These are phyloP conservation scores for Saguinus imperator DNA, from an alignment of 2,113 vertebrate species.

Conservation along the genomic window DNA sequence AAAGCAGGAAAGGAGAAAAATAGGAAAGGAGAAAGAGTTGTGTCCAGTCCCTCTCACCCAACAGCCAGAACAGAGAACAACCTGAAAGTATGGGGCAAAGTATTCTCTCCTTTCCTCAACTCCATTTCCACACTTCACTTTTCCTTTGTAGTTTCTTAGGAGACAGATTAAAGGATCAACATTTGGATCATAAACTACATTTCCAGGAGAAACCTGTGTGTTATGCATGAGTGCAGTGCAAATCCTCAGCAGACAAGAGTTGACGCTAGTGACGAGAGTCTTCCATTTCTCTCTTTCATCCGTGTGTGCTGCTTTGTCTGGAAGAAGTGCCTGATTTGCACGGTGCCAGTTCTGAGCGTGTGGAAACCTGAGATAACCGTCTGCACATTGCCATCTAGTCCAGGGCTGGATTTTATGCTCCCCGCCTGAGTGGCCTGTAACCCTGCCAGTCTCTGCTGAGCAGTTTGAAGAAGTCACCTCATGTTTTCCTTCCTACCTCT, in stretches of 20 bases:
- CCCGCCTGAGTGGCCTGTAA: background rate
- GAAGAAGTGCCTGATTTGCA: background rate
- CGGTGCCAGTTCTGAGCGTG: background rate
- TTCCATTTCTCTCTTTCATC: background rate
- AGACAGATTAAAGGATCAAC: background rate
- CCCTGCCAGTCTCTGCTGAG: background rate
- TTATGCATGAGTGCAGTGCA: background rate
- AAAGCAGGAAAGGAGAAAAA: no score
- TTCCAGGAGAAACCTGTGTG: background rate
- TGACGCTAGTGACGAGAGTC: background rate
- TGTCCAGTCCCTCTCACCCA: background rate
- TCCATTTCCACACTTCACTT: background rate
- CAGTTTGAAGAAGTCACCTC: background rate
- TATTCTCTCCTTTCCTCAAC: no score
- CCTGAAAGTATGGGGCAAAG: background rate
- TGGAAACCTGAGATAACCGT: background rate
- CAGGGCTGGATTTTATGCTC: background rate
- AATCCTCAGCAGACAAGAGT: background rate
- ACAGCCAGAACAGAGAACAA: rapidly evolving
- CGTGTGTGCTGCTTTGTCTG: no score
- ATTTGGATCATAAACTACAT: background rate
- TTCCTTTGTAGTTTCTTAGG: background rate
- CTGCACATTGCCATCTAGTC: background rate
- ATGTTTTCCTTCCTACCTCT: background rate
- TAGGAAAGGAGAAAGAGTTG: background rate